Evolutionary conservation across 2,797 vertebrate genomes (phyloP).

Genomic region (Cyclopterus lumpus): DNA sequence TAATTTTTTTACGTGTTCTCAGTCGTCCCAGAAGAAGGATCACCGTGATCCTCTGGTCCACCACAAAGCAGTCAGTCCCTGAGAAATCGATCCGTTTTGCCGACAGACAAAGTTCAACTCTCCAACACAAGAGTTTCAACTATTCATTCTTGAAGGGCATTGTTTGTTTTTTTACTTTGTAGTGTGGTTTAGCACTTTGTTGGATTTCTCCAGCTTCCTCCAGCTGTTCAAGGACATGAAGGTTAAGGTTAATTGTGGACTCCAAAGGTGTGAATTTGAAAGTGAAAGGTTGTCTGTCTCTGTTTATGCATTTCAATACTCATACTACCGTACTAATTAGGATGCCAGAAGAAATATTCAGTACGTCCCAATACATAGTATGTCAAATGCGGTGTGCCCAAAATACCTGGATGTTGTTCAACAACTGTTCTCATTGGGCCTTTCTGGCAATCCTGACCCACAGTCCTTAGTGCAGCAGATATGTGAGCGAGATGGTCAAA

Average conservation of each 20-base stretch:
- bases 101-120: slow-evolving; percentile 1
- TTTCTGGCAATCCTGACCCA: neutral
- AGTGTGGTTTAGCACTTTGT: neutral
- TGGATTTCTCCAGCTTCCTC: neutral
- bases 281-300: neutral
- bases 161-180: neutral
- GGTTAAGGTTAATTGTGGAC: neutral
- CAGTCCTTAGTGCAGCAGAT: neutral
- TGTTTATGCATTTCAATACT: neutral
- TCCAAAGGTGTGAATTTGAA: neutral
- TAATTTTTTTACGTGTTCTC: neutral
- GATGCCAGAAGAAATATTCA: neutral
- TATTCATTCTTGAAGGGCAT: neutral
- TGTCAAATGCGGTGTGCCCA: neutral
- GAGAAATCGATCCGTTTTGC: slow-evolving; percentile 20
- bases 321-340: neutral
- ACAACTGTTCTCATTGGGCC: neutral
- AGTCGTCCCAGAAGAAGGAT: neutral
- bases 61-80: slow-evolving; percentile 38
- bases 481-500: neutral
- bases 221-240: neutral
- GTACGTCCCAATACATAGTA: neutral
- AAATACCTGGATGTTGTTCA: neutral
- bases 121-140: neutral
- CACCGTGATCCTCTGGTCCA: slow-evolving; percentile 6